Evolutionary conservation across 2,797 vertebrate species (phyloP).

Genomic region (Sus cebifrons): DNA sequence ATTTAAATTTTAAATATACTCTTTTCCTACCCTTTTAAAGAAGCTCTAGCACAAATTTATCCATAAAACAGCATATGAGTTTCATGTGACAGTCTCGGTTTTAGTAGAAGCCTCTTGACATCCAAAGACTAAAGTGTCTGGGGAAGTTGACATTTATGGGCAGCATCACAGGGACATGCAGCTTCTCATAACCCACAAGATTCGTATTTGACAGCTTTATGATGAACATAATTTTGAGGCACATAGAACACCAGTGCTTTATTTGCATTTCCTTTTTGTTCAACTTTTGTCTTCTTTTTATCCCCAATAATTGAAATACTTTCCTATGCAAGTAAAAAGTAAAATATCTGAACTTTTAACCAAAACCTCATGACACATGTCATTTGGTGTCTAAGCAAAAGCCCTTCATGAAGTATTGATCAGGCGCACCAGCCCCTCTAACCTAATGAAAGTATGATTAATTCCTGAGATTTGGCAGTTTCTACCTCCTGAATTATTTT

Average conservation of each 20-base stretch:
- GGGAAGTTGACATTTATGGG: background rate
- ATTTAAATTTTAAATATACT: background rate
- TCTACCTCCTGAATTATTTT: background rate
- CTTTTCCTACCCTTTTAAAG: background rate
- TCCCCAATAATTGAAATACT: background rate
- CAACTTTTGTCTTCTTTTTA: background rate
- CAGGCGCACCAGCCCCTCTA: background rate
- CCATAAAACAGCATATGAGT: background rate
- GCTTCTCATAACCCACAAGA: background rate
- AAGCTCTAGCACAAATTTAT: background rate
- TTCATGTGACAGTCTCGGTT: background rate
- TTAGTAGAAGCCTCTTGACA: background rate
- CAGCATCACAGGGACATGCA: background rate
- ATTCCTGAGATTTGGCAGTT: background rate
- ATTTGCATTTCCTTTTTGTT: conserved; percentile 5
- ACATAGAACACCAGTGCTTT: background rate
- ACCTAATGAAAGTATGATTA: background rate
- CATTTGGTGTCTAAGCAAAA: background rate
- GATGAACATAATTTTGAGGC: conserved; percentile 5
- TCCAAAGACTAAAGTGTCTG: background rate
- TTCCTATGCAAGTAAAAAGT: background rate
- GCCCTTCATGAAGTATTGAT: background rate
- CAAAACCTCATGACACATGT: background rate
- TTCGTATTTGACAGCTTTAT: background rate
- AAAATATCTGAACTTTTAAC: background rate